Evolutionary conservation across 2,113 vertebrate genomes (phyloP).

Genomic region (Aphelocoma coerulescens): DNA sequence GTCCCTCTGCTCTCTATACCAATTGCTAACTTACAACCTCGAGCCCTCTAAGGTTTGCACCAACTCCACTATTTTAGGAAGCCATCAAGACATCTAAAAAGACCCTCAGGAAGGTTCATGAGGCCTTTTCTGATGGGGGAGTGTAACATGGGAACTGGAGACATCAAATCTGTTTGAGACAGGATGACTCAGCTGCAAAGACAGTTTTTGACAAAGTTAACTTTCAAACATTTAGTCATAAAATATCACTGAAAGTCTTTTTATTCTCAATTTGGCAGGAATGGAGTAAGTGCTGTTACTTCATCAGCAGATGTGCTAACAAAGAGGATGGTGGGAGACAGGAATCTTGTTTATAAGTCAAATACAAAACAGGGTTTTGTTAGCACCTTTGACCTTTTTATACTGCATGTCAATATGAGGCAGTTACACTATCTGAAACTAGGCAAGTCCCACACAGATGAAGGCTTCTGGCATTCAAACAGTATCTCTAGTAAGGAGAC

Average conservation of each 20-base stretch:
- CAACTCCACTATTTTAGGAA: background rate
- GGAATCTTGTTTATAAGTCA: background rate
- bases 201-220: background rate
- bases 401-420: background rate
- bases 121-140: background rate
- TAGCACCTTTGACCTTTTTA: background rate
- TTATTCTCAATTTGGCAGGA: background rate
- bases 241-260: background rate
- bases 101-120: background rate
- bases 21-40: background rate
- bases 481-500: background rate
- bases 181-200: background rate
- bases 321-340: background rate
- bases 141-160: background rate
- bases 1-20: background rate
- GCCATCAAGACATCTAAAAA: background rate
- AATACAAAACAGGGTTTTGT: background rate
- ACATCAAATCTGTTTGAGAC: background rate
- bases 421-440: background rate
- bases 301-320: background rate
- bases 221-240: background rate
- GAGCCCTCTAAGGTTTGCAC: background rate
- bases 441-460: background rate
- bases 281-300: background rate
- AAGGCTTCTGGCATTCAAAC: background rate